These are phyloP conservation scores for Zaprionus nigranus DNA, from an alignment of 1,140 invertebrate species.

Conservation along the genomic window DNA sequence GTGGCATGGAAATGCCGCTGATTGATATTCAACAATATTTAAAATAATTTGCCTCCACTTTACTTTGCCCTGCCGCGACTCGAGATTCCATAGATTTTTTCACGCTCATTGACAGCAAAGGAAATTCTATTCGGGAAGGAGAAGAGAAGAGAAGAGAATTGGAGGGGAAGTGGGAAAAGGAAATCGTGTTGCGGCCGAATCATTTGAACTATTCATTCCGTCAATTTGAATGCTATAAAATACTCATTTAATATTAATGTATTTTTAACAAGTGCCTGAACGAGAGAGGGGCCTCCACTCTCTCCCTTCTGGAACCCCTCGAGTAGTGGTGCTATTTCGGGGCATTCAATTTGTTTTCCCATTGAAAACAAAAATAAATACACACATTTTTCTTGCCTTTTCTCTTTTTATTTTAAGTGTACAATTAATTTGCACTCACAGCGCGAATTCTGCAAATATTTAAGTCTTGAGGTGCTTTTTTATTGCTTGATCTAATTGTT, in stretches of 20 bases:
- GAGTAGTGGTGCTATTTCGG: neutral
- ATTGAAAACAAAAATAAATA: constrained; percentile 21
- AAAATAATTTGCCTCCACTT: constrained; percentile 40
- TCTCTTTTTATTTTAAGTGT: neutral
- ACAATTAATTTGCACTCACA: neutral
- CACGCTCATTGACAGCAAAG: constrained; percentile 44
- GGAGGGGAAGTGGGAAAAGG: constrained; percentile 2
- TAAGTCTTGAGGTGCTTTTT: neutral
- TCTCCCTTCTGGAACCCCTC: neutral
- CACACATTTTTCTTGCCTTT: neutral
- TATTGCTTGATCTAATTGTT: neutral
- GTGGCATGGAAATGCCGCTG: constrained; percentile 34
- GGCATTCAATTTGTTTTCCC: constrained; percentile 10
- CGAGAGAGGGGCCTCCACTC: neutral
- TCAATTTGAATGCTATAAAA: constrained; percentile 52
- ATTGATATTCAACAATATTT: constrained; percentile 56
- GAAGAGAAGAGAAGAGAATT: neutral
- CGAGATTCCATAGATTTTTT: constrained; percentile 39
- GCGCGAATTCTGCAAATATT: neutral
- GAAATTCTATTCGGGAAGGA: neutral
- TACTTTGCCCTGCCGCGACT: constrained; percentile 6
- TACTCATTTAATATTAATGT: constrained; percentile 54
- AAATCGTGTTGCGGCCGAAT: constrained; percentile 34
- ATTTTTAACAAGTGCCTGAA: constrained; percentile 42
- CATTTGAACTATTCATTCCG: constrained; percentile 51